These are phyloP conservation scores for Anguilla rostrata DNA, from an alignment of 2,113 vertebrate species.

Conservation along the genomic window DNA sequence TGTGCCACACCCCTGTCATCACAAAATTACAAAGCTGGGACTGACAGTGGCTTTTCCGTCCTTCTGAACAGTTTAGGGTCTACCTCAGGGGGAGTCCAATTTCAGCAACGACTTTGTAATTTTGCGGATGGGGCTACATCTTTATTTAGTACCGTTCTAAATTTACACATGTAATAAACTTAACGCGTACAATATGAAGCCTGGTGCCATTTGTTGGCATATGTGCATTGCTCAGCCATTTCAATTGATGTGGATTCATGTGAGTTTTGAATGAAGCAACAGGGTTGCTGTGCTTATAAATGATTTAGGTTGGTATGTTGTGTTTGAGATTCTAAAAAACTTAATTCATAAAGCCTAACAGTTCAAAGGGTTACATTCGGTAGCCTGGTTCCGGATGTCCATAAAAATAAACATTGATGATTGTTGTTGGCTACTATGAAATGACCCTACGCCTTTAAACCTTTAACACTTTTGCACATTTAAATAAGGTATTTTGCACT, in stretches of 20 bases:
- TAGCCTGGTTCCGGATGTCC: not conserved
- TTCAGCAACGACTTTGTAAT: conserved; percentile 9
- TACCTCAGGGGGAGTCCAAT: conserved; percentile 9
- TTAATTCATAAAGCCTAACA: too few species aligned
- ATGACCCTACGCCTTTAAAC: not conserved
- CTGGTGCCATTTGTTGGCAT: too few species aligned
- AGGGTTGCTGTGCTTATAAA: too few species aligned
- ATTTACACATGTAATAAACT: conserved; percentile 1
- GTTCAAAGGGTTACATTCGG: too few species aligned
- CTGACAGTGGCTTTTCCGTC: not conserved
- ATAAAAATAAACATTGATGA: not conserved
- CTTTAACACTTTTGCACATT: not conserved
- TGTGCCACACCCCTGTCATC: conserved; percentile 11
- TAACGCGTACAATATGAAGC: not conserved
- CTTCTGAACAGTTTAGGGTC: conserved; percentile 9
- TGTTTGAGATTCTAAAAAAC: too few species aligned
- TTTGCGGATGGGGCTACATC: not conserved
- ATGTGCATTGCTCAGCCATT: not conserved
- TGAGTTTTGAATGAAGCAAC: not conserved
- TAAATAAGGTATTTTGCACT: not conserved
- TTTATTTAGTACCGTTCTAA: conserved; percentile 6
- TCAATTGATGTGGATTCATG: not conserved
- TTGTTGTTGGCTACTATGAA: not conserved
- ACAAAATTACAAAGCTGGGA: conserved; percentile 18
- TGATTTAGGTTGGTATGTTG: too few species aligned